Base-by-base conservation (phyloP, 2,797 vertebrate species). In the Chelmon rostratus region DNA sequence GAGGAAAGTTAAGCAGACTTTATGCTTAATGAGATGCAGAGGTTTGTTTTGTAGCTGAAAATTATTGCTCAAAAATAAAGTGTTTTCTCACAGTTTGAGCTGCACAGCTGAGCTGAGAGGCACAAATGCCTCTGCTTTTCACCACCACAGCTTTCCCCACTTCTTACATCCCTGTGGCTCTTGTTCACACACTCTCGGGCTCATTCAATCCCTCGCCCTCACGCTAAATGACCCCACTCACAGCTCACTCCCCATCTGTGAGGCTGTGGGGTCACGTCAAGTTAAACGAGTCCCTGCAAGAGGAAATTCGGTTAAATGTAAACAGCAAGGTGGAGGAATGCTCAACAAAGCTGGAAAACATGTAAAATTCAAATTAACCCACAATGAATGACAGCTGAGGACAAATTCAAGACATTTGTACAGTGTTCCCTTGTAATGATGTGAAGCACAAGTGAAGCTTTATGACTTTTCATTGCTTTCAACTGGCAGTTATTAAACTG, bases 31-130 rank as follows among this genome's bases (percentile, higher is more conserved):
- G 58, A 85, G 40, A 68, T 71, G 73, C 38, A 63, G 38, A 18
- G 62, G 47, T 70, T 40, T 84, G 54, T 63, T 81, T 78, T 79
- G 58, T 25, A 75, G 53, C 12, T 38, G 2, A 68, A 56, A n/a
- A 68, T 72, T 70, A 67, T 69, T 87, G 66, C 62, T 76, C n/a
- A 52, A 69, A 81, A 70, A 73, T 54, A 63, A 76, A 68, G 19
- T 21, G 49, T 81, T 84, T 90, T 90, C 81, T 86, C 85, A 84
- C 80, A 88, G 81, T 76, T 71, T 78, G 57, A 78, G 59, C 23
- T 35, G 47, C 58, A 68, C 65, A 46, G 81, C 56, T 79, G 69
- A 85, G 59, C 25, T 76, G 76, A 85, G 62, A 82, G 76, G 76
- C 76, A 86, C 15, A 70, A 70, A 77, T 28, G 52, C 52, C 28